phyloP scores from a whole-genome alignment of 2,888 invertebrate genomes.

The Platerodrilus igneus region DNA sequence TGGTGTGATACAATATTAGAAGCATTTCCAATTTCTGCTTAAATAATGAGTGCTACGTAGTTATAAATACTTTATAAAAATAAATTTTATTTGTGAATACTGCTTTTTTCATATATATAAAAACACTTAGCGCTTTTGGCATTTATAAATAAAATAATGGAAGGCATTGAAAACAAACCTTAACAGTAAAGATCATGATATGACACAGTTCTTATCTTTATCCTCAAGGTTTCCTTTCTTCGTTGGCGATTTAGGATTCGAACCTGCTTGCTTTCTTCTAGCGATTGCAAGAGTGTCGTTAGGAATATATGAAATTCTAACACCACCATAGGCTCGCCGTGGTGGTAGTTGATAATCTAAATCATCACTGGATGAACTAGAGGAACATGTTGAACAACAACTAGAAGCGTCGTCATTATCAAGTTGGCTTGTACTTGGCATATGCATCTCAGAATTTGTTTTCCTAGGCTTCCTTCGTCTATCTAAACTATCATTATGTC shows the following conservation, averaged over 20 bases:
- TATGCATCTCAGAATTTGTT: slow-evolving; percentile 41
- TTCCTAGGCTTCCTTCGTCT: slow-evolving; percentile 39
- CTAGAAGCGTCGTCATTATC: slow-evolving; percentile 66
- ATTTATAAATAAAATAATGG: slow-evolving; percentile 25
- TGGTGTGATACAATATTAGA: too few relatives aligned
- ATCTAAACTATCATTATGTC: slow-evolving; percentile 40
- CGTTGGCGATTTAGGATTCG: slow-evolving; percentile 43
- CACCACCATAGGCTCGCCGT: slow-evolving; percentile 78
- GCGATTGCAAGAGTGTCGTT: slow-evolving; percentile 86
- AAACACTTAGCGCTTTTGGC: slow-evolving; percentile 26
- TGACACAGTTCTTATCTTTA: slow-evolving; percentile 78
- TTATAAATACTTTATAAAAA: too few relatives aligned
- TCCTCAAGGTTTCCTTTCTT: slow-evolving; percentile 48
- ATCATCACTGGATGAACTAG: slow-evolving; percentile 80
- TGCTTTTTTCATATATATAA: too few relatives aligned
- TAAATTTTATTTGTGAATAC: too few relatives aligned
- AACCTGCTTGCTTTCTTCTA: slow-evolving; percentile 53
- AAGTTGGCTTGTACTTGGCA: slow-evolving; percentile 36
- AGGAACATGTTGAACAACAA: slow-evolving; percentile 86
- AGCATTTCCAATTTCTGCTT: too few relatives aligned
- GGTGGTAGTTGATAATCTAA: slow-evolving; percentile 83
- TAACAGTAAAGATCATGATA: slow-evolving; percentile 63
- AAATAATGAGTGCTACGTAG: too few relatives aligned
- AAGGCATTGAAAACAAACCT: slow-evolving; percentile 26
- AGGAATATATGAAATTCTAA: slow-evolving; percentile 87